A percentile compares a stretch with the other conserved stretches of the same genome.
Evolutionary conservation across 2,113 vertebrate genomes (phyloP).

Genomic region (Lamprologus callipterus): DNA sequence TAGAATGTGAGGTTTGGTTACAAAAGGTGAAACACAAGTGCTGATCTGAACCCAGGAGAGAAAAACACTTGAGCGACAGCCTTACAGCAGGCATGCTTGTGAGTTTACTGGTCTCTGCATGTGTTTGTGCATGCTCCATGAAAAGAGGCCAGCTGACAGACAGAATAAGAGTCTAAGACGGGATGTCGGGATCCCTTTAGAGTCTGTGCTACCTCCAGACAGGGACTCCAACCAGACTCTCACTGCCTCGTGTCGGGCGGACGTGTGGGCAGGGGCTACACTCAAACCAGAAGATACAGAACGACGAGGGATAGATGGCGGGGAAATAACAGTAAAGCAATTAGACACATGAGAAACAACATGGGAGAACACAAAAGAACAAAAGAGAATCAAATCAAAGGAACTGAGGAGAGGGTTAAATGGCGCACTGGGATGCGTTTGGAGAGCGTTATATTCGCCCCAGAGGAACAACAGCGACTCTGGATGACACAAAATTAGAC

Average conservation of each 20-base stretch:
- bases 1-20: background rate
- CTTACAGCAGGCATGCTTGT: slow-evolving; percentile 41
- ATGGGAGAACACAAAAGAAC: slow-evolving; percentile 49
- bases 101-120: slow-evolving; percentile 4
- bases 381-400: slow-evolving; percentile 43
- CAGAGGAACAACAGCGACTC: slow-evolving; percentile 14
- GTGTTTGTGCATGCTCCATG: slow-evolving; percentile 49
- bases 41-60: background rate
- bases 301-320: slow-evolving; percentile 43
- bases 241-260: slow-evolving; percentile 87
- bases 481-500: slow-evolving; percentile 47
- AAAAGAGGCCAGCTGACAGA: slow-evolving; percentile 22
- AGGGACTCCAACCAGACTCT: slow-evolving; percentile 97
- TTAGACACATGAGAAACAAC: slow-evolving; percentile 57
- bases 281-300: slow-evolving; percentile 62
- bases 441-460: background rate
- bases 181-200: slow-evolving; percentile 32
- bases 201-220: slow-evolving; percentile 89
- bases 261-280: slow-evolving; percentile 86
- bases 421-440: slow-evolving; percentile 10
- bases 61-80: background rate
- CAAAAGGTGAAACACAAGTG: background rate
- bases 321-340: slow-evolving; percentile 55
- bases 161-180: slow-evolving; percentile 2
- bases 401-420: slow-evolving; percentile 27